A percentile compares a stretch with the other conserved stretches of the same genome.
Conservation (phyloP, 2,797 vertebrate genomes). For the Phyllotis vaccarum region DNA sequence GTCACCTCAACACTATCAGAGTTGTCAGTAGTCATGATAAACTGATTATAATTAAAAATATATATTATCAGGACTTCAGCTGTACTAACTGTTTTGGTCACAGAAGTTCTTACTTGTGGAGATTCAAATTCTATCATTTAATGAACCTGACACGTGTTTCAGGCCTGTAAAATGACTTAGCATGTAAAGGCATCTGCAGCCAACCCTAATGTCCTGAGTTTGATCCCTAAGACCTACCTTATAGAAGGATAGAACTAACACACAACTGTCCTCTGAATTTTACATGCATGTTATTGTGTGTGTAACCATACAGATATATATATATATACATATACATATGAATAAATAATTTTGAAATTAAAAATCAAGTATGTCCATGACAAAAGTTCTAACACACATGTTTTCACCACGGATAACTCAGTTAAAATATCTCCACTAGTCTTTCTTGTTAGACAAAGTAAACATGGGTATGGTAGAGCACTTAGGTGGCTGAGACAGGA, state of each 20-base stretch:
- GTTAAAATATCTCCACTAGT: neutral
- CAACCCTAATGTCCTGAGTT: neutral
- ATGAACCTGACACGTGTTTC: neutral
- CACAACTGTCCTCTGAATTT: neutral
- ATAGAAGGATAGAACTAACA: too few species aligned
- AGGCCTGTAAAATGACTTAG: neutral
- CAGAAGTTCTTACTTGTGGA: neutral
- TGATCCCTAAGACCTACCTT: neutral
- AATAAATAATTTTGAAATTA: neutral
- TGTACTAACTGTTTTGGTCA: neutral
- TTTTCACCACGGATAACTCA: slow-evolving; percentile 55
- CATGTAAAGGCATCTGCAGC: too few species aligned
- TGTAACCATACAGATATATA: neutral
- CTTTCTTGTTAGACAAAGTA: neutral
- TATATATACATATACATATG: neutral
- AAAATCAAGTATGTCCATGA: neutral
- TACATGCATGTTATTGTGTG: neutral
- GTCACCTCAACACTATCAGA: neutral
- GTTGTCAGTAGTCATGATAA: neutral
- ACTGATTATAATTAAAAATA: neutral
- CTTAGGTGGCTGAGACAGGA: neutral
- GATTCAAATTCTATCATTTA: neutral
- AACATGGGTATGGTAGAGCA: neutral
- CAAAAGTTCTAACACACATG: neutral
- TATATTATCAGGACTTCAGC: neutral